A percentile compares a stretch with the other conserved stretches of the same genome.
Evolutionary conservation across 2,113 vertebrate genomes (phyloP).

Genomic region (Apeltes quadracus): DNA sequence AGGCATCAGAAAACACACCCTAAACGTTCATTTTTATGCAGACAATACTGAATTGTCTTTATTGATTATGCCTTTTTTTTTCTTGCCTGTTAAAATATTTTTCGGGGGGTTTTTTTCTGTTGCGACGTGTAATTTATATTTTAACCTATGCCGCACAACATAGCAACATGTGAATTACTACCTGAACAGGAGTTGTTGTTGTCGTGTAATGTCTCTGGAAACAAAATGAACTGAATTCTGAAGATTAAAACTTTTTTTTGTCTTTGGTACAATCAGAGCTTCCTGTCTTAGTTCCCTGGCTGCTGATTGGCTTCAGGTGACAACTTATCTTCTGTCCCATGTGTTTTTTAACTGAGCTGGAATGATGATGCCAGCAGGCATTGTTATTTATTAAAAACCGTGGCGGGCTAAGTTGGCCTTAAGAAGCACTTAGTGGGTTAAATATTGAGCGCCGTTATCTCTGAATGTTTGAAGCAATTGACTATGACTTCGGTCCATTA

Average conservation of each 20-base stretch:
- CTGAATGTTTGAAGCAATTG: background rate
- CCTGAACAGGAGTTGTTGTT: too few species aligned
- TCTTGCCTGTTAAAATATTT: too few species aligned
- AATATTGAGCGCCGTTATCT: constrained; percentile 50
- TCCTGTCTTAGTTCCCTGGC: background rate
- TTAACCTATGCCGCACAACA: too few species aligned
- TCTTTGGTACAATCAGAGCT: constrained; percentile 34
- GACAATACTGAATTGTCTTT: too few species aligned
- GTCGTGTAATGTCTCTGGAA: too few species aligned
- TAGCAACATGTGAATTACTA: too few species aligned
- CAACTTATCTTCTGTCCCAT: background rate
- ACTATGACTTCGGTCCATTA: constrained; percentile 33
- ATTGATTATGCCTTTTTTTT: too few species aligned
- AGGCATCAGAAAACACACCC: too few species aligned
- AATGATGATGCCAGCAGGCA: constrained; percentile 14
- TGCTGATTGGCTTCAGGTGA: background rate
- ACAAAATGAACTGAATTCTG: too few species aligned
- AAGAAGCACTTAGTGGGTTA: constrained; percentile 44
- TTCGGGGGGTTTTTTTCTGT: too few species aligned
- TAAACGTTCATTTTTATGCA: too few species aligned
- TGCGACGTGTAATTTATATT: too few species aligned
- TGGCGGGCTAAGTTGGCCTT: constrained; percentile 16
- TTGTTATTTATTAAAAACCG: constrained; percentile 57
- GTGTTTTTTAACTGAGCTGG: constrained; percentile 47
- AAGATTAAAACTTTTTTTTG: background rate